A percentile compares a stretch with the other conserved stretches of the same genome.
phyloP scores from a whole-genome alignment of 2,888 invertebrate genomes.

The Stenoptilia bipunctidactyla region DNA sequence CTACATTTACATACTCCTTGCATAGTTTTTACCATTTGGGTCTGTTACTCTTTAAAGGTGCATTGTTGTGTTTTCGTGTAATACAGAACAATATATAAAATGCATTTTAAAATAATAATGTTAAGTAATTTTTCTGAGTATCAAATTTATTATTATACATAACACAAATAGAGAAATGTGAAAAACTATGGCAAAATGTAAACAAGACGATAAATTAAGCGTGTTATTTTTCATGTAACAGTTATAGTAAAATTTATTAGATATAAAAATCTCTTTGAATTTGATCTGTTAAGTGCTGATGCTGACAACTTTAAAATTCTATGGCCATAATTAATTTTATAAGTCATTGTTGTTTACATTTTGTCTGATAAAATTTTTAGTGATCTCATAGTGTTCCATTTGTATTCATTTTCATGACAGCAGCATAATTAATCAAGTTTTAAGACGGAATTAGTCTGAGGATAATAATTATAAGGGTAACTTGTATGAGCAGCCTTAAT shows the following conservation, averaged over 20 bases:
- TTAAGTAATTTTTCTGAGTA: not conserved
- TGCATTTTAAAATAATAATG: not conserved
- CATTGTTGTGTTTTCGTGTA: slow-evolving; percentile 22
- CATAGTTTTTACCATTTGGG: slow-evolving; percentile 28
- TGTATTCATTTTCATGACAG: slow-evolving; percentile 28
- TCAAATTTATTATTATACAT: not conserved
- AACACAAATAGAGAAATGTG: not conserved
- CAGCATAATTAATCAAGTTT: not conserved
- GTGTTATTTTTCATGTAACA: not conserved
- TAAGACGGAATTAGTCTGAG: not conserved
- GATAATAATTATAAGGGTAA: too few relatives aligned
- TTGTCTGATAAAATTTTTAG: slow-evolving; percentile 47
- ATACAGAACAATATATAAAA: slow-evolving; percentile 1
- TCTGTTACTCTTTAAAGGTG: slow-evolving; percentile 33
- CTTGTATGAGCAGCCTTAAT: too few relatives aligned
- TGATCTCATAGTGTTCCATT: slow-evolving; percentile 57
- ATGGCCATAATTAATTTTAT: slow-evolving; percentile 28
- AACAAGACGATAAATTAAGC: slow-evolving; percentile 29
- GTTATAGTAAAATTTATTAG: not conserved
- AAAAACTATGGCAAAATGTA: slow-evolving; percentile 43
- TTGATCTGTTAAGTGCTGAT: slow-evolving; percentile 10
- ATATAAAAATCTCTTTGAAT: not conserved
- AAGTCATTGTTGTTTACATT: slow-evolving; percentile 57
- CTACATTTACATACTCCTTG: slow-evolving; percentile 1
- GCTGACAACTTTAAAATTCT: slow-evolving; percentile 28